These are phyloP conservation scores for Ceratina calcarata DNA, from an alignment of 1,140 invertebrate species.

Conservation along the genomic window DNA sequence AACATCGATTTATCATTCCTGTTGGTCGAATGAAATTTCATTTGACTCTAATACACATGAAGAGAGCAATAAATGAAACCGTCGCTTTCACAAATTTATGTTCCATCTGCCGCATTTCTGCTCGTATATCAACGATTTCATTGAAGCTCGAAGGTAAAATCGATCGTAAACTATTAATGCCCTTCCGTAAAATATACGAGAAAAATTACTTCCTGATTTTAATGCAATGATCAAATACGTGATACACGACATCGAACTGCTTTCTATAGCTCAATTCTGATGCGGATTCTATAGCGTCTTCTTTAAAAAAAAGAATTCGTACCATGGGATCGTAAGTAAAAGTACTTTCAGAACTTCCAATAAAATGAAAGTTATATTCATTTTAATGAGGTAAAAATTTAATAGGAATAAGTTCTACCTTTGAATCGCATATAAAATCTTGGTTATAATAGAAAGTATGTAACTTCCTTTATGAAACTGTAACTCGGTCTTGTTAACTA, in stretches of 20 bases:
- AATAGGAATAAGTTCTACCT: too few species aligned
- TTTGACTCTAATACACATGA: not conserved
- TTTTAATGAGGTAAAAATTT: too few species aligned
- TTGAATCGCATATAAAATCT: too few species aligned
- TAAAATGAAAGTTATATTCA: too few species aligned
- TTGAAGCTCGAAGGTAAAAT: not conserved
- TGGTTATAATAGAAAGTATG: too few species aligned
- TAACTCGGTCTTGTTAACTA: too few species aligned
- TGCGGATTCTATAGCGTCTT: too few species aligned
- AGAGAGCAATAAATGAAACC: not conserved
- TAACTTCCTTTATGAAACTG: too few species aligned
- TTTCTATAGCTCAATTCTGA: not conserved
- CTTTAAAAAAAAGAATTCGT: too few species aligned
- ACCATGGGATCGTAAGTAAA: too few species aligned
- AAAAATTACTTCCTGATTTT: not conserved
- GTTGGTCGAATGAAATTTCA: not conserved
- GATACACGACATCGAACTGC: not conserved
- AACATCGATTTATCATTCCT: not conserved
- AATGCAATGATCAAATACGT: not conserved
- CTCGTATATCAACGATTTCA: not conserved
- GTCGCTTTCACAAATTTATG: conserved; percentile 1
- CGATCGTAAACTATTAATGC: not conserved
- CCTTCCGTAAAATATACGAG: not conserved
- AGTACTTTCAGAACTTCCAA: too few species aligned
- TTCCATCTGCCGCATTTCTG: not conserved